Percentiles rank a stretch among this genome's conserved stretches.
Evolutionary conservation across 2,113 vertebrate genomes (phyloP).

Genomic region (Zosterops borbonicus): DNA sequence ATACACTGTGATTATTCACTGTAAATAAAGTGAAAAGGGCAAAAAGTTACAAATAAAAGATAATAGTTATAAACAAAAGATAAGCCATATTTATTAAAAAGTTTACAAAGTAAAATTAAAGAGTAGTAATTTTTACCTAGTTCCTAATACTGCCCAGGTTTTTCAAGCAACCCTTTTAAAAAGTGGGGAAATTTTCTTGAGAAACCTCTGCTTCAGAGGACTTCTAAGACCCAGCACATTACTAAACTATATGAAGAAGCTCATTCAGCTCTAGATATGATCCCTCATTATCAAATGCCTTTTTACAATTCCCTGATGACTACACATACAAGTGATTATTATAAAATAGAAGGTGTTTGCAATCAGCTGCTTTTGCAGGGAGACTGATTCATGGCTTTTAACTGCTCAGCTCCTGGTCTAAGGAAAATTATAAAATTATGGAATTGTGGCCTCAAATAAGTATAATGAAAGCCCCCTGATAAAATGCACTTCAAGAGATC

Average conservation of each 20-base stretch:
- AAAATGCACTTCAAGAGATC: neutral
- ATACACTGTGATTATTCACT: neutral
- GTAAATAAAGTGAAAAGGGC: neutral
- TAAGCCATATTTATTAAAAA: neutral
- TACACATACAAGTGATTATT: neutral
- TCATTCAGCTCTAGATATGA: neutral
- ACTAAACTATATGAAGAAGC: neutral
- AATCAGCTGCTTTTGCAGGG: neutral
- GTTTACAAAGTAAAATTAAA: neutral
- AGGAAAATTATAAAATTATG: neutral
- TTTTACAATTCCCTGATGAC: neutral
- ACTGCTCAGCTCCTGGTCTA: neutral
- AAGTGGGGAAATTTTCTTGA: neutral
- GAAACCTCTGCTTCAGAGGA: neutral
- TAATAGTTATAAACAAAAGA: neutral
- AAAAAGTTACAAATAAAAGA: neutral
- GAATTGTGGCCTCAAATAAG: neutral
- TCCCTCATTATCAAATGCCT: neutral
- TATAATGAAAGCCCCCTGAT: neutral
- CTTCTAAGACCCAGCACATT: neutral
- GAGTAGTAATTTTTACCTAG: neutral
- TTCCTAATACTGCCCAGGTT: neutral
- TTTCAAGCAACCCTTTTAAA: neutral
- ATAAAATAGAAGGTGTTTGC: neutral
- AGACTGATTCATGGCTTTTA: neutral